Base-by-base conservation (phyloP, 2,888 invertebrate genomes). In the Dusona sp. region DNA sequence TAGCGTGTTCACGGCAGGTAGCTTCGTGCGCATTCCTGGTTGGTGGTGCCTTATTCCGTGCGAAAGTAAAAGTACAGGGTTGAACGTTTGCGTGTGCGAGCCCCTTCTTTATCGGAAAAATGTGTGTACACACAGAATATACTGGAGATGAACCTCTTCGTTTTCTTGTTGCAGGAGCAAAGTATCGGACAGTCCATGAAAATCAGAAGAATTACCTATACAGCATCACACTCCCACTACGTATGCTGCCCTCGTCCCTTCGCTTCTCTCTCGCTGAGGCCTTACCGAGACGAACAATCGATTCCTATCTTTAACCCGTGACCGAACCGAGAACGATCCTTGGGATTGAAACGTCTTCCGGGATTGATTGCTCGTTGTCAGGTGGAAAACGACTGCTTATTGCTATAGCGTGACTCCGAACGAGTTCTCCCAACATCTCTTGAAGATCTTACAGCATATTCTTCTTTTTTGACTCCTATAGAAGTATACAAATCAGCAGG, bases 321-420 rank as follows among this genome's bases (percentile, higher is more conserved):
- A 88, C 88, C 88, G 89, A 85, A 77, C 84, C 82, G 86, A 89
- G 90, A 90, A 89, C 88, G 89, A 87, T 88, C 87, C 89, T 88
- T 36, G 87, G 90, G 91, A 93, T 93, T 93, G 92, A 93, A 93
- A 91, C 89, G 92, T 91, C 92, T 88, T 77, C 88, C 73, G 90
- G 90, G 89, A 92, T 89, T 88, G 90, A 92, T 92, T 89, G 88
- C 88, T 82, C 79, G 87, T 86, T 89, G 92, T 92, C 91, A 90
- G 89, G 88, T 78, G 81, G 85, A 90, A 89, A 89, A 88, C 86
- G 88, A 90, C 87, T 88, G 88, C 90, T 91, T 89, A 91, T 90
- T 88, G 88, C 87, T 67, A 16, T 48, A 61, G 70, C 61, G n/a
- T 81, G 79, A 72, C 81, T 81, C 57, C 45, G 19, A 68, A 29